Evolutionary conservation across 1,140 invertebrate species (phyloP).

Genomic region (Drosophila ogumai): DNA sequence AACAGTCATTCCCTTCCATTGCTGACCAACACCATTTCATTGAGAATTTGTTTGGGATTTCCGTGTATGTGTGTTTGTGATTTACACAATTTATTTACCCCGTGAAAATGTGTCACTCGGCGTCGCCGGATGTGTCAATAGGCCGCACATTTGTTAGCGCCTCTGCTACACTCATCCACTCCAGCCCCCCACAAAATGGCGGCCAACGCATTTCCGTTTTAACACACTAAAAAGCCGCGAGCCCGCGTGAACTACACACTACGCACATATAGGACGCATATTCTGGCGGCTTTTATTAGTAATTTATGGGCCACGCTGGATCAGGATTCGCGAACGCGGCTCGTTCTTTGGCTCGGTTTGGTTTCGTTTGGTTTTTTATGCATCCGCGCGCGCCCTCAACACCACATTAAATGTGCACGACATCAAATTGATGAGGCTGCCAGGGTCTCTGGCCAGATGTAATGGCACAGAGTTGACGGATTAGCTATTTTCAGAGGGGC

Average conservation of each 20-base stretch:
- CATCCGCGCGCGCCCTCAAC: slow-evolving; percentile 61
- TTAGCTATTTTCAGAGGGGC: not conserved
- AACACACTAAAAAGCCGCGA: slow-evolving; percentile 42
- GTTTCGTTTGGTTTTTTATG: slow-evolving; percentile 61
- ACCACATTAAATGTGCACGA: slow-evolving; percentile 74
- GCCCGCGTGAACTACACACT: slow-evolving; percentile 16
- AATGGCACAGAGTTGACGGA: slow-evolving; percentile 28
- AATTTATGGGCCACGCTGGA: slow-evolving; percentile 64
- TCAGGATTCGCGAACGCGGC: slow-evolving; percentile 3
- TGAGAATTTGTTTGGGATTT: slow-evolving; percentile 19
- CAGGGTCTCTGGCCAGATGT: slow-evolving; percentile 50
- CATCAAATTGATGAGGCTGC: slow-evolving; percentile 79
- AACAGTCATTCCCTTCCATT: no score
- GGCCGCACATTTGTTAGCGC: slow-evolving; percentile 60
- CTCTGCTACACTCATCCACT: slow-evolving; percentile 79
- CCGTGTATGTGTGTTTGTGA: slow-evolving; percentile 5
- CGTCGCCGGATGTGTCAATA: slow-evolving; percentile 48
- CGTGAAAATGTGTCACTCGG: slow-evolving; percentile 32
- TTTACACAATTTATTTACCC: slow-evolving; percentile 48
- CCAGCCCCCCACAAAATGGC: slow-evolving; percentile 21
- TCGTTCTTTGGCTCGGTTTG: slow-evolving; percentile 10
- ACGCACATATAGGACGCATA: slow-evolving; percentile 8
- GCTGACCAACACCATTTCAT: not conserved
- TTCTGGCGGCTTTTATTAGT: slow-evolving; percentile 67
- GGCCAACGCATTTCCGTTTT: slow-evolving; percentile 52